phyloP scores from a whole-genome alignment of 2,113 vertebrate genomes.

The Coptodon rendalli region DNA sequence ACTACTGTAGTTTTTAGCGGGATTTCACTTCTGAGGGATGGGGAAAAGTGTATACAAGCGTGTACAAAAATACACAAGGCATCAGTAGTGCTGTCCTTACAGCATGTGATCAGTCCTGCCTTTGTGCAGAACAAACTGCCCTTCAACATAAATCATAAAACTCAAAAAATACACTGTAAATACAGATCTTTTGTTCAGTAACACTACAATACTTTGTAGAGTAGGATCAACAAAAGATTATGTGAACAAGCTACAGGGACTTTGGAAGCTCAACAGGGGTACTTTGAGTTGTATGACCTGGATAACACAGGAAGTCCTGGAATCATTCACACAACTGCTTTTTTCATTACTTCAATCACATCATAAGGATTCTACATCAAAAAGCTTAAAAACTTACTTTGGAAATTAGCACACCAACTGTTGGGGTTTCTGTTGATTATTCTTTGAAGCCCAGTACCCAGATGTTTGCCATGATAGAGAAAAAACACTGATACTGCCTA shows the following conservation, averaged over 20 bases:
- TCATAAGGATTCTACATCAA: neutral
- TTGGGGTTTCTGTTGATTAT: neutral
- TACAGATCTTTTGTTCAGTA: neutral
- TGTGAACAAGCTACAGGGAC: constrained; percentile 1
- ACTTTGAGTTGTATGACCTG: constrained; percentile 21
- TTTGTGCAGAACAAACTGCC: neutral
- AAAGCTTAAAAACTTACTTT: neutral
- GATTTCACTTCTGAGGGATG: constrained; percentile 6
- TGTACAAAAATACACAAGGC: constrained; percentile 1
- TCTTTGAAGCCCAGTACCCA: neutral
- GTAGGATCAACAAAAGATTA: constrained; percentile 3
- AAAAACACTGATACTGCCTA: neutral
- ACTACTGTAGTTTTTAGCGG: neutral
- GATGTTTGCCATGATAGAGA: neutral
- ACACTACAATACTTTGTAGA: neutral
- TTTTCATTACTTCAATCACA: neutral
- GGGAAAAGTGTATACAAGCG: constrained; percentile 9
- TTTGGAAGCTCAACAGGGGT: neutral
- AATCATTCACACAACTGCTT: neutral
- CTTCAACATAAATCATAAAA: neutral
- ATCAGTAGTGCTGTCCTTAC: neutral
- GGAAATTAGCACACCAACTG: constrained; percentile 13
- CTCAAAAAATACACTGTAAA: neutral
- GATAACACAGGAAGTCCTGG: constrained; percentile 6
- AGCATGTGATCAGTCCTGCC: neutral